These are phyloP conservation scores for Teleogryllus occipitalis DNA, from an alignment of 1,140 invertebrate species.

Conservation along the genomic window DNA sequence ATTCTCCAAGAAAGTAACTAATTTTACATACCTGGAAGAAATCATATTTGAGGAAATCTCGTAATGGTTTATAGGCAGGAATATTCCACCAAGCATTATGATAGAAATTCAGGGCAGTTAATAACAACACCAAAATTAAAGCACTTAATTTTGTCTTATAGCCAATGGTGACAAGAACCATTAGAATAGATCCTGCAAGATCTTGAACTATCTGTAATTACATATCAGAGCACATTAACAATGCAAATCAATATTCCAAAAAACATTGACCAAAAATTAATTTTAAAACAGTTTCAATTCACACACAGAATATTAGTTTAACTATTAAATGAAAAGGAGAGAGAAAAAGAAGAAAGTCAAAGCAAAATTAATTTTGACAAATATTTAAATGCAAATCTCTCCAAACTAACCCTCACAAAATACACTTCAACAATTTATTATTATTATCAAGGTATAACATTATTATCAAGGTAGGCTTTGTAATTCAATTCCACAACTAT, in stretches of 20 bases:
- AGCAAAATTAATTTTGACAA: too few species aligned
- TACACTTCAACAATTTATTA: too few species aligned
- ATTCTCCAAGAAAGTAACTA: too few species aligned
- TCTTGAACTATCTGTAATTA: slow-evolving; percentile 71
- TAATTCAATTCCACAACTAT: too few species aligned
- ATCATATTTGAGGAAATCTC: slow-evolving; percentile 99
- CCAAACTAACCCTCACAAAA: too few species aligned
- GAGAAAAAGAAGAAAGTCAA: too few species aligned
- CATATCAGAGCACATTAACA: too few species aligned
- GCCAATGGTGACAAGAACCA: slow-evolving; percentile 93
- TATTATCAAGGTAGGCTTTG: too few species aligned
- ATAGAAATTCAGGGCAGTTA: slow-evolving; percentile 88
- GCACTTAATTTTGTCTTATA: slow-evolving; percentile 99
- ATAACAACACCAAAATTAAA: slow-evolving; percentile 82
- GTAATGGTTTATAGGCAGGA: slow-evolving; percentile 85
- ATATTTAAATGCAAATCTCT: too few species aligned
- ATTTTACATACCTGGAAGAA: slow-evolving; percentile 82
- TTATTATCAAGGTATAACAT: too few species aligned
- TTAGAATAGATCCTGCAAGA: slow-evolving; percentile 85
- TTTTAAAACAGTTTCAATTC: background rate
- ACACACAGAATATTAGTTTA: background rate
- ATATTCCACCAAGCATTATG: slow-evolving; percentile 98
- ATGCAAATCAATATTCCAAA: background rate
- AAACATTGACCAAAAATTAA: background rate
- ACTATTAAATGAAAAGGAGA: too few species aligned